phyloP scores from a whole-genome alignment of 2,113 vertebrate genomes.

The Parotia lawesii region DNA sequence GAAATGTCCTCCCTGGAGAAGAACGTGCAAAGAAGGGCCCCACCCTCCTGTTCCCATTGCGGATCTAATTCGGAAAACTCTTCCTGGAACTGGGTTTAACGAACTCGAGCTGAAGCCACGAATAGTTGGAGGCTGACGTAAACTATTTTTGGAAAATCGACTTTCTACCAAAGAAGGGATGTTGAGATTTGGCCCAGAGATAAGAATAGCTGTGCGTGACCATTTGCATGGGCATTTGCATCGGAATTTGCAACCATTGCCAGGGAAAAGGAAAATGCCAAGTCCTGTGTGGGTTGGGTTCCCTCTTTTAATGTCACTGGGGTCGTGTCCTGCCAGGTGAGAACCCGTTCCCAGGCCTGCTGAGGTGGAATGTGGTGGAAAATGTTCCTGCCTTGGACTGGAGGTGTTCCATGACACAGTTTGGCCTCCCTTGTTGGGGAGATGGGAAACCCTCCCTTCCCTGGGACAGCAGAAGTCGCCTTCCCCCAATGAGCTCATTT shows the following conservation, averaged over 20 bases:
- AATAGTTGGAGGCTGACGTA: slow-evolving; percentile 1
- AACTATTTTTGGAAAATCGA: background rate
- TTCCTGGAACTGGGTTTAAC: background rate
- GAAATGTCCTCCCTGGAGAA: background rate
- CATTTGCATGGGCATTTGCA: background rate
- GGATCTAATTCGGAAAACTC: background rate
- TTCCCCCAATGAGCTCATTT: background rate
- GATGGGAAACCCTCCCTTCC: background rate
- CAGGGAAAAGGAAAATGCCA: background rate
- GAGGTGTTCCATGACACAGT: background rate
- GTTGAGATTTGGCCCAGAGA: background rate
- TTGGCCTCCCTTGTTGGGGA: background rate
- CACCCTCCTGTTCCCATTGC: background rate
- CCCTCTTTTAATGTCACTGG: background rate
- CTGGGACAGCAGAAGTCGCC: background rate
- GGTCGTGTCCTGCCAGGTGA: background rate
- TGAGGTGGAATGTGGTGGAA: background rate
- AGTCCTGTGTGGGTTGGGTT: background rate
- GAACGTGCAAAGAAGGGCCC: background rate
- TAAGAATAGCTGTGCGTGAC: background rate
- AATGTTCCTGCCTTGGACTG: background rate
- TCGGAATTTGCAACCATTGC: background rate
- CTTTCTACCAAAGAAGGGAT: background rate
- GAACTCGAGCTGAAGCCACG: background rate
- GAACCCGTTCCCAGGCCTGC: background rate